Evolutionary conservation across 1,140 invertebrate genomes (phyloP).

Genomic region (Nixonia krombeini): DNA sequence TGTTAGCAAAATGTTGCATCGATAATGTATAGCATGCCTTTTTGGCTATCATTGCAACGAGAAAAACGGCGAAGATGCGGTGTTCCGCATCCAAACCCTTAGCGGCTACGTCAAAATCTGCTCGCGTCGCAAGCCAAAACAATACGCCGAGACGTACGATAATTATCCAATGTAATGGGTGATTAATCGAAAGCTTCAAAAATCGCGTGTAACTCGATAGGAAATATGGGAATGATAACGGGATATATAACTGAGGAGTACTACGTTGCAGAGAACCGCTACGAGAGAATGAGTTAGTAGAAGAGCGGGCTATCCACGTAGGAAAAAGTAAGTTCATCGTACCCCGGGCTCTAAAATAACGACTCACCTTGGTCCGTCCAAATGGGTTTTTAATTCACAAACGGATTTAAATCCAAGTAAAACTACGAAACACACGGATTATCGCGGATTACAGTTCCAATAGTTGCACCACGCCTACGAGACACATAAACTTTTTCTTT

Average conservation of each 20-base stretch:
- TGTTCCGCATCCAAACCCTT: slow-evolving; percentile 18
- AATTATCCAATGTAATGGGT: background rate
- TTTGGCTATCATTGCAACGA: no score
- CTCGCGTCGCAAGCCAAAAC: slow-evolving; percentile 40
- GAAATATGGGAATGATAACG: background rate
- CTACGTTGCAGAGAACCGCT: background rate
- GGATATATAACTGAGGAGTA: background rate
- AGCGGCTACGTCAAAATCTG: slow-evolving; percentile 40
- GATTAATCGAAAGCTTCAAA: background rate
- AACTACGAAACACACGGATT: slow-evolving; percentile 72
- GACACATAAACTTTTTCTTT: slow-evolving; percentile 66
- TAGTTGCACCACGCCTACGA: slow-evolving; percentile 59
- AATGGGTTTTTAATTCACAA: slow-evolving; percentile 77
- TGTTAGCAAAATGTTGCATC: no score
- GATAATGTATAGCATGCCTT: no score
- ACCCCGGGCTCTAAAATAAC: slow-evolving; percentile 51
- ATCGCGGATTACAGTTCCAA: slow-evolving; percentile 69
- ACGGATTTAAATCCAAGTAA: slow-evolving; percentile 73
- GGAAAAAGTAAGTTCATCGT: slow-evolving; percentile 22
- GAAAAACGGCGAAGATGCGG: slow-evolving; percentile 1
- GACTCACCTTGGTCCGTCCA: slow-evolving; percentile 79
- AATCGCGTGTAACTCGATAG: background rate
- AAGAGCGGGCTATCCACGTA: slow-evolving; percentile 26
- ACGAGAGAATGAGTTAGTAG: slow-evolving; percentile 21
- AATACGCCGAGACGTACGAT: slow-evolving; percentile 21